Base-by-base conservation (phyloP, 2,888 invertebrate genomes). In the Timandra comae region DNA sequence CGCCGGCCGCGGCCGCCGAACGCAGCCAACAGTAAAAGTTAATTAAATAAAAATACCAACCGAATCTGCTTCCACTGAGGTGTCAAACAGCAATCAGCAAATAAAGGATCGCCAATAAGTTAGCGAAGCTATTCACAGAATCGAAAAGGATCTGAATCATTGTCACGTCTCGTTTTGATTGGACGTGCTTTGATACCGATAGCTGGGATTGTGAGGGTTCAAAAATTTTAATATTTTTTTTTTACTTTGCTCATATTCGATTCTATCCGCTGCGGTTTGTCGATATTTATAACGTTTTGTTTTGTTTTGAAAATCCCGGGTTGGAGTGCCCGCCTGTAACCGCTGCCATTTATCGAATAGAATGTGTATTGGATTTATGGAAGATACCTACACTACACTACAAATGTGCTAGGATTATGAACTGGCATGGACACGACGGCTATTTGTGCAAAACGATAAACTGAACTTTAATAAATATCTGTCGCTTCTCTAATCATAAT, bases 181-280 rank as follows among this genome's bases (percentile, higher is more conserved):
- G 84, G 77, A 84, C 84, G 85, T 85, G 85, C 84, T 80, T 76
- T 80, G 84, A 76, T 77, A 81, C 62, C 72, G 84, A 81, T 84
- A 81, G 73, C 72, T 53, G 60, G 82, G 84, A 82, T 84, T 80
- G 76, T 63, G 64, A 69, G 69, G 69, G 72, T 64, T 77, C 60
- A 55, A 78, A 49, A 74, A 73, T 78, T 82, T 81, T 71, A 74
- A 81, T 80, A 67, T 75, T 73, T 79, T 77, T 76, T 71, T 59
- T 47, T 43, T 38, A 62, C 72, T 71, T 67, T 47, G 58, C 68
- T 72, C 68, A 75, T 81, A 80, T 78, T 79, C 68, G 65, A 74
- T 78, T 78, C 73, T 69, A 69, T 72, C 67, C 64, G 63, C 43
- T 70, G 77, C 65, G 78, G 80, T 76, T 74, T 72, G 49, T 60